Conservation (phyloP, 2,797 vertebrate genomes). For the Pygocentrus nattereri region DNA sequence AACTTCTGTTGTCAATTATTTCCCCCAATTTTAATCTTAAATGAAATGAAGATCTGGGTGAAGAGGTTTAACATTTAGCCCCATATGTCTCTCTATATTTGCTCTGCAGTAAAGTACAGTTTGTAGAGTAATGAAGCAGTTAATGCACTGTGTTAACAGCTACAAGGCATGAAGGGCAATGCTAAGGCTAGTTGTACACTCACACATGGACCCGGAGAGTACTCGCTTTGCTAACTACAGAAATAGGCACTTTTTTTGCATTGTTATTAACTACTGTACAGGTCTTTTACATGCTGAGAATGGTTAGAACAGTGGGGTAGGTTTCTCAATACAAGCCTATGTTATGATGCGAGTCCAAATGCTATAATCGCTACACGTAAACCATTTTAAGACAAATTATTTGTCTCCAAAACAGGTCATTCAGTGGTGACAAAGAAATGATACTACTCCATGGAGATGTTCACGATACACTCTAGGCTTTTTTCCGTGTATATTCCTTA, state of each 20-base stretch:
- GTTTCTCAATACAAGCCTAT: background rate
- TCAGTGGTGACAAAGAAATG: background rate
- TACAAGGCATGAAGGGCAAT: constrained; percentile 79
- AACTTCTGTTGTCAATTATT: background rate
- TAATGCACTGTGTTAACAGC: constrained; percentile 71
- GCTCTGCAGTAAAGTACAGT: constrained; percentile 21
- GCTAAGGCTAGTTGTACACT: constrained; percentile 71
- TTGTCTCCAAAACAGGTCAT: background rate
- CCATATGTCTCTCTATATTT: constrained; percentile 15
- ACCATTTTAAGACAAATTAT: background rate
- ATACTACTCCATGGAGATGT: constrained; percentile 19
- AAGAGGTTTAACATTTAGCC: background rate
- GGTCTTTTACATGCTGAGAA: background rate
- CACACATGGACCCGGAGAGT: constrained; percentile 65
- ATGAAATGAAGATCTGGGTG: constrained; percentile 25
- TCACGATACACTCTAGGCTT: constrained; percentile 4
- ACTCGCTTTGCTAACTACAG: constrained; percentile 63
- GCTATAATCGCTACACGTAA: background rate
- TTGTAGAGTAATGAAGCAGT: constrained; percentile 74
- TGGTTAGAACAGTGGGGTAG: background rate
- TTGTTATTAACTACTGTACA: background rate
- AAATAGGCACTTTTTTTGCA: constrained; percentile 59
- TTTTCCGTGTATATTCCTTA: background rate
- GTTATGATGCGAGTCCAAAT: background rate
- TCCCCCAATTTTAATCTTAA: constrained; percentile 27